phyloP scores from a whole-genome alignment of 2,888 invertebrate species.

The Marronus borbonicus region DNA sequence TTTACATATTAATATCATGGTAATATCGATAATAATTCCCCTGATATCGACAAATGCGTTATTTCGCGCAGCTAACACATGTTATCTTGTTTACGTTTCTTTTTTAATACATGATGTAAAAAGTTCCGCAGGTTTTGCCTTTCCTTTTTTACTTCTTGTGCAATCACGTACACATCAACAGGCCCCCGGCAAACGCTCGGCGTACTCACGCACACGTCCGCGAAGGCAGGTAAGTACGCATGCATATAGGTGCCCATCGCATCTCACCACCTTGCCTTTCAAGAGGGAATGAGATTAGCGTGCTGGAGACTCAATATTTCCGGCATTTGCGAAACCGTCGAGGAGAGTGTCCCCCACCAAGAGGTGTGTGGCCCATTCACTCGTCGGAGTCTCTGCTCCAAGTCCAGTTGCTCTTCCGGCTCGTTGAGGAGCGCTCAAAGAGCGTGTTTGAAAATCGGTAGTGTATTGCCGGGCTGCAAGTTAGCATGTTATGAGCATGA shows the following conservation, averaged over 20 bases:
- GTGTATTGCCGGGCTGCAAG: conserved; percentile 63
- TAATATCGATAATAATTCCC: not conserved
- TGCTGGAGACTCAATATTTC: conserved; percentile 58
- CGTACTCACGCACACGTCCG: conserved; percentile 17
- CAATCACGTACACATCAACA: conserved; percentile 23
- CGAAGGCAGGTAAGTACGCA: conserved; percentile 1
- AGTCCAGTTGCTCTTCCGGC: conserved; percentile 69
- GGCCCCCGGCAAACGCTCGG: not conserved
- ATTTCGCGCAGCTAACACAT: conserved; percentile 6
- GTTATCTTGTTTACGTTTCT: conserved; percentile 29
- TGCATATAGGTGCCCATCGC: conserved; percentile 22
- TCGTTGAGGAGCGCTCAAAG: conserved; percentile 61
- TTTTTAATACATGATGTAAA: conserved; percentile 31
- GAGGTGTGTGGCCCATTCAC: conserved; percentile 64
- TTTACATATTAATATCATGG: too few species aligned
- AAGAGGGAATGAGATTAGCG: conserved; percentile 44
- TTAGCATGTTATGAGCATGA: conserved; percentile 69
- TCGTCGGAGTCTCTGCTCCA: conserved; percentile 60
- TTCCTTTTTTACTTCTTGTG: conserved; percentile 28
- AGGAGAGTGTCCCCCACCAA: conserved; percentile 62
- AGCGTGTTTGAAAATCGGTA: conserved; percentile 52
- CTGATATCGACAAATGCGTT: not conserved
- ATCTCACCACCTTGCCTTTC: conserved; percentile 37
- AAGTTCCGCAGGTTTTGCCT: conserved; percentile 20
- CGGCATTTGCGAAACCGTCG: conserved; percentile 69